A percentile compares a stretch with the other conserved stretches of the same genome.
Conservation (phyloP, 1,140 invertebrate genomes). For the Panagrolaimus sp. region DNA sequence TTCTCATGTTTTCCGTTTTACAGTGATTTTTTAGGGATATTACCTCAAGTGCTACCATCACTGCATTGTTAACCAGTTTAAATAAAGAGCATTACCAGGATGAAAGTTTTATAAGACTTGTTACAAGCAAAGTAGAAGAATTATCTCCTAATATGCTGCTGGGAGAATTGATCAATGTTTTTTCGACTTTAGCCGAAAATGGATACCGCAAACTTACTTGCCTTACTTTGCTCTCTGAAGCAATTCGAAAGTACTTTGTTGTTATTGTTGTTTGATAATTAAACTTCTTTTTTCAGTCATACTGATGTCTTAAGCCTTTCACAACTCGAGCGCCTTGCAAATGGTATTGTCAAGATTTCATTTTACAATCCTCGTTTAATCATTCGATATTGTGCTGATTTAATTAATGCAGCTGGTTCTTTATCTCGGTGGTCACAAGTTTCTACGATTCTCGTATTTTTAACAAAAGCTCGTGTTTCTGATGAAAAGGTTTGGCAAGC, state of each 20-base stretch:
- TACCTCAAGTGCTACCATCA: too few relatives aligned
- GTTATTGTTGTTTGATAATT: neutral
- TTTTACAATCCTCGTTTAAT: conserved; percentile 1
- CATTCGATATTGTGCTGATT: neutral
- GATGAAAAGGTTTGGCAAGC: neutral
- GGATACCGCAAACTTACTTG: neutral
- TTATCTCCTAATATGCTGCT: neutral
- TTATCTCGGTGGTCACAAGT: neutral
- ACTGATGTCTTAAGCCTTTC: neutral
- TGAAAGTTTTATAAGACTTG: too few relatives aligned
- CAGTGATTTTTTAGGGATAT: too few relatives aligned
- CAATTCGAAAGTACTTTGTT: neutral
- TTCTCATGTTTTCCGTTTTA: too few relatives aligned
- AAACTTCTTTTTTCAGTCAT: neutral
- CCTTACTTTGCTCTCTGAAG: neutral
- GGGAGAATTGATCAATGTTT: neutral
- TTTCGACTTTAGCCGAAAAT: neutral
- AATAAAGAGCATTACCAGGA: too few relatives aligned
- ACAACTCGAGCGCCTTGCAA: neutral
- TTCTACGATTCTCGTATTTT: neutral
- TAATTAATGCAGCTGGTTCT: neutral
- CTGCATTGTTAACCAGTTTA: too few relatives aligned
- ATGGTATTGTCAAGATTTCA: neutral
- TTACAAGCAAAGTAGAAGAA: neutral
- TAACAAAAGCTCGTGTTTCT: neutral